These are phyloP conservation scores for Cyrtodaria siliqua DNA, from an alignment of 2,888 invertebrate genomes.

Conservation along the genomic window DNA sequence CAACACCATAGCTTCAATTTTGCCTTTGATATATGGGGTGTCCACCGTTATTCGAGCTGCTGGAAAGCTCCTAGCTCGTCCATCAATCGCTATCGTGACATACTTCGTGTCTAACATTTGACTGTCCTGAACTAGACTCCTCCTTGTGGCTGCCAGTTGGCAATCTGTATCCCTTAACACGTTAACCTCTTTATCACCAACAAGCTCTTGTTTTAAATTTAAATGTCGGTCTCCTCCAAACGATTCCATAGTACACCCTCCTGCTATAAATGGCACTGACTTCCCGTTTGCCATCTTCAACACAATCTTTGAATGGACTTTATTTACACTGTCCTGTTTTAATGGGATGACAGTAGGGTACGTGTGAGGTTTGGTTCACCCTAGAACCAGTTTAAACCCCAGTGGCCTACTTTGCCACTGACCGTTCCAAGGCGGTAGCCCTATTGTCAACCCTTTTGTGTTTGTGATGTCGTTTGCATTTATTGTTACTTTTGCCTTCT, in stretches of 20 bases:
- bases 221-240: not conserved
- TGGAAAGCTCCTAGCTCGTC: constrained; percentile 4
- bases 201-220: not conserved
- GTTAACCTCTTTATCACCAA: constrained; percentile 11
- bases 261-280: not conserved
- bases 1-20: constrained; percentile 38
- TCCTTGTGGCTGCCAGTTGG: constrained; percentile 11
- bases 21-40: constrained; percentile 36
- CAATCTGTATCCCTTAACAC: constrained; percentile 28
- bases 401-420: no score
- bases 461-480: no score
- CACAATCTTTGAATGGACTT: no score
- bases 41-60: constrained; percentile 24
- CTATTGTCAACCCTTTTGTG: no score
- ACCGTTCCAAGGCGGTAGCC: no score
- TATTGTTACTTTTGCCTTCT: no score
- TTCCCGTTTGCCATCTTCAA: not conserved
- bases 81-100: constrained; percentile 28
- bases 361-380: no score
- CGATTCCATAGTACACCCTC: no score
- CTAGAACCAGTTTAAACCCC: no score
- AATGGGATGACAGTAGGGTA: no score
- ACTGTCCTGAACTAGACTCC: constrained; percentile 12
- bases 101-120: constrained; percentile 15
- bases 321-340: no score